These are phyloP conservation scores for Macquaria australasica DNA, from an alignment of 2,113 vertebrate species.

Conservation along the genomic window DNA sequence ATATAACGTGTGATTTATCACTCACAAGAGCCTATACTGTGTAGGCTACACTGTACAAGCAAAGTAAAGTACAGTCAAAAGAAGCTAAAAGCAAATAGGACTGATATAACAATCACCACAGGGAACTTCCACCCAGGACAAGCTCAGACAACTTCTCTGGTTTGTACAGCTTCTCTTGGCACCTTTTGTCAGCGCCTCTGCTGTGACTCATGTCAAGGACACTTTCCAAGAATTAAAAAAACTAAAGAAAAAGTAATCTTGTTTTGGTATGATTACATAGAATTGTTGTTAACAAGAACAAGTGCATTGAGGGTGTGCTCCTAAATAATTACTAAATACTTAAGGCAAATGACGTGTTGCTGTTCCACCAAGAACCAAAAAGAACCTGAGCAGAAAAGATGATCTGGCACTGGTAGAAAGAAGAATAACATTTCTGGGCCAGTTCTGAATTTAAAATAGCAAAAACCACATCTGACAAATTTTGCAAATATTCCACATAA, in stretches of 20 bases:
- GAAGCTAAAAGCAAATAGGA: slow-evolving; percentile 2
- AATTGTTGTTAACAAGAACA: not conserved
- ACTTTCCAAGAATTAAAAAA: slow-evolving; percentile 8
- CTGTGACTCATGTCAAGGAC: slow-evolving; percentile 52
- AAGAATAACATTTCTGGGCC: not conserved
- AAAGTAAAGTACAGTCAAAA: not conserved
- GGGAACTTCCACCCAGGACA: slow-evolving; percentile 30
- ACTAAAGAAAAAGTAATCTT: not conserved
- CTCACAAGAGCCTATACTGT: slow-evolving; percentile 17
- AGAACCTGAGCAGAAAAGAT: not conserved
- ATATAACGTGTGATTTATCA: slow-evolving; percentile 57
- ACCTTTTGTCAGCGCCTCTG: slow-evolving; percentile 20
- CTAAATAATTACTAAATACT: not conserved
- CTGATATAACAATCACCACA: not conserved
- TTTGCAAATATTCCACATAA: not conserved
- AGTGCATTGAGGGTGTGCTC: slow-evolving; percentile 2
- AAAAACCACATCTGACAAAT: not conserved
- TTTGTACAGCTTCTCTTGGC: slow-evolving; percentile 17
- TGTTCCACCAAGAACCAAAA: not conserved
- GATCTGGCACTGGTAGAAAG: not conserved
- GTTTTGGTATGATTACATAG: not conserved
- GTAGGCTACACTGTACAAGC: not conserved
- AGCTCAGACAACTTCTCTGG: slow-evolving; percentile 47
- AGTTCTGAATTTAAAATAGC: not conserved
- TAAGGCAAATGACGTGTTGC: not conserved